Evolutionary conservation across 2,113 vertebrate species (phyloP), one percentile per base, ranked within the genome.

Genomic region (Speoplatyrhinus poulsoni): DNA sequence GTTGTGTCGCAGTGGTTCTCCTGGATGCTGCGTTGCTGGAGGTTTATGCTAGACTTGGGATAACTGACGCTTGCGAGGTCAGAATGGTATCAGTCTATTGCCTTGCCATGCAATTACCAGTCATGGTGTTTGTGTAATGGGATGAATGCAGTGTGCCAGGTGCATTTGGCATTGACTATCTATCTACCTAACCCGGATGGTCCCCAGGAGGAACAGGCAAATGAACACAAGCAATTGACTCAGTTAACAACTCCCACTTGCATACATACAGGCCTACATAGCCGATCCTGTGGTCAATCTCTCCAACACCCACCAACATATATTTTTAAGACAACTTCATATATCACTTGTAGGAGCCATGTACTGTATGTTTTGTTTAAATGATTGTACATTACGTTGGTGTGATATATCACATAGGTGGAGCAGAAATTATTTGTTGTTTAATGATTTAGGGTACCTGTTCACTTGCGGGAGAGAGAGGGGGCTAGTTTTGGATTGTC

Each of bases 101-200:
- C 19, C 19, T 58, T 3, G 0, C 15, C 5, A 52, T 79, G 73
- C 57, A 26, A 26, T 26, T 2, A 26, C 26, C 26, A 26, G 26
- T 26, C 26, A 26, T 26, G 26, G 26, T 26, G 26, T 3, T 26
- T 26, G 26, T 26, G 26, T 26, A 19, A 80, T 80, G 70, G 67
- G 82, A 84, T 62, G 52, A 75, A 83, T 67, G 65, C 5, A 5
- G 66, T 79, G 80, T 75, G 19, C 65, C 56, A 46, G 7, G 60
- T 60, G 67, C 11, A 48, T 52, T 64, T 13, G 60, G 46, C 32
- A 63, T 60, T 70, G 72, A 62, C 19, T 19, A 19, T 19, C 59
- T 72, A 72, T 70, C 65, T 32, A 8, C 19, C 63, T 71, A 53
- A 76, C 52, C 61, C 55, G 36, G 12, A 1, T 16, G 62, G 46